Evolutionary conservation across 2,797 vertebrate genomes (phyloP), one percentile per base, ranked within the genome.

Genomic region (Ctenopoma kingsleyae): DNA sequence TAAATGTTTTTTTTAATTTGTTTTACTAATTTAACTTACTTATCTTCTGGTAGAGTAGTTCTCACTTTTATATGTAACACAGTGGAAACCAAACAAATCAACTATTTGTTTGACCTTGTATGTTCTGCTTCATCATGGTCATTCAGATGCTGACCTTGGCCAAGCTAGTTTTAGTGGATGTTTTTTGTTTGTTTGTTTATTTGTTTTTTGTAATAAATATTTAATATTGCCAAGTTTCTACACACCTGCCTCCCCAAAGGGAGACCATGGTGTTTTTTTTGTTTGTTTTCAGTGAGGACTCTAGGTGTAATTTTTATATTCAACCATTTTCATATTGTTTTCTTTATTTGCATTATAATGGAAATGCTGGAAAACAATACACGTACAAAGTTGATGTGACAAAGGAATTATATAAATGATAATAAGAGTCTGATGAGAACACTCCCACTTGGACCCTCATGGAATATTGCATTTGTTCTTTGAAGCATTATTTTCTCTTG

Each of bases 181-280:
- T 2, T 48, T 48, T 7, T n/a, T 3, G 17, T 44, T 44, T 61
- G 32, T 56, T n/a, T 35, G 3, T 40, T 4, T 27, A 27, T 27
- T 35, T 35, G 35, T 52, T 46, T 67, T 71, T 69, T 22, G 47
- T 19, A 40, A 23, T 51, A 23, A 59, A 74, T 10, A 72, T 78
- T 58, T 56, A 30, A 60, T 78, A 16, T 57, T 68, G 22, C 40
- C 36, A 38, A 20, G n/a, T 38, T 36, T 68, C 46, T 36, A 32
- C n/a, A 8, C 20, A 67, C 8, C 41, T 53, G 54, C 25, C 46
- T 77, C 50, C 61, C 38, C 13, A 46, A 59, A 64, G 58, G 36
- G 11, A 46, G 15, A n/a, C 15, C 25, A 17, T n/a, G 17, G 5
- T 41, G 12, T 40, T 5, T 22, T 16, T 50, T 67, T 67, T 57